These are phyloP conservation scores for Philaethria dido DNA, from an alignment of 2,888 invertebrate species.

Conservation along the genomic window DNA sequence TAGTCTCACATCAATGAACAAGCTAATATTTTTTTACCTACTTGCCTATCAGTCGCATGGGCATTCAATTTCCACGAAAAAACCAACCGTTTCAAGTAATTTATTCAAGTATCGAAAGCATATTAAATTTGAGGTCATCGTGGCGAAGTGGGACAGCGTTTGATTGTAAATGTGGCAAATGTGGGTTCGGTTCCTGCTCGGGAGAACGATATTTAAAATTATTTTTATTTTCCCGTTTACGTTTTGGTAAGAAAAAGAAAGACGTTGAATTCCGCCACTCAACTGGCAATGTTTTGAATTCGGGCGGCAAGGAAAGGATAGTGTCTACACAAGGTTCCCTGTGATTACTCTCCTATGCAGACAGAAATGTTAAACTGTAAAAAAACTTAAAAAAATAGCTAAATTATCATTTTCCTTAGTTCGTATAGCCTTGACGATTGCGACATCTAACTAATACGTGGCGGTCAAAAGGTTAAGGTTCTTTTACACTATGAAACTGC, in stretches of 20 bases:
- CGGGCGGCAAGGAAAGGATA: too few species aligned
- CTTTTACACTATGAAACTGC: not conserved
- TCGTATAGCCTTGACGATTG: not conserved
- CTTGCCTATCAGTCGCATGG: not conserved
- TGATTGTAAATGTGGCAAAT: too few species aligned
- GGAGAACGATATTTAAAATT: too few species aligned
- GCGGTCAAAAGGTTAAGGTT: conserved; percentile 2
- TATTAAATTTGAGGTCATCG: not conserved
- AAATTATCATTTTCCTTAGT: not conserved
- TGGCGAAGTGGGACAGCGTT: too few species aligned
- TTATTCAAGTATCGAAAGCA: not conserved
- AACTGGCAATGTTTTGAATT: too few species aligned
- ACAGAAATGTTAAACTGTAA: too few species aligned
- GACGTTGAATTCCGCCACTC: too few species aligned
- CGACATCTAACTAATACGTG: not conserved
- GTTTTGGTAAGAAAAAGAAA: too few species aligned
- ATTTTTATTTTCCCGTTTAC: too few species aligned
- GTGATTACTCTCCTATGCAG: too few species aligned
- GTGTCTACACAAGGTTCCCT: too few species aligned
- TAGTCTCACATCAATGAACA: not conserved
- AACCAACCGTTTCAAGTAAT: not conserved
- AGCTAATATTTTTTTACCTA: not conserved
- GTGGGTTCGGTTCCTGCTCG: too few species aligned
- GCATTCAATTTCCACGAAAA: not conserved
- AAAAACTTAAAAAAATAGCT: not conserved